These are phyloP conservation scores for Phyto melanocephala DNA, from an alignment of 2,888 invertebrate genomes.

Conservation along the genomic window DNA sequence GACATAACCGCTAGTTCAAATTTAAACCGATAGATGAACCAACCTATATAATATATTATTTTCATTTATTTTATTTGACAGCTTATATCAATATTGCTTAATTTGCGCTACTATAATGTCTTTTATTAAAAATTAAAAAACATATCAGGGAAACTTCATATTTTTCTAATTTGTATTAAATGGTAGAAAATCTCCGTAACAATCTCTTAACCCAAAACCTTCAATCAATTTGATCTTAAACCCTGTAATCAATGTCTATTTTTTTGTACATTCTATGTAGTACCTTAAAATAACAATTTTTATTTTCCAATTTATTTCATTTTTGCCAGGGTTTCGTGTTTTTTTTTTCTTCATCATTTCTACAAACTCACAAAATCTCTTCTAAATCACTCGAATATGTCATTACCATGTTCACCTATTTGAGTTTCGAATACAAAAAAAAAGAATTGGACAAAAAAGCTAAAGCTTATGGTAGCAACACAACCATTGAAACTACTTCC, in stretches of 20 bases:
- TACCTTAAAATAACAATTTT: constrained; percentile 29
- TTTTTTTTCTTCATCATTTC: not conserved
- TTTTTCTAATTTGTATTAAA: too few relatives aligned
- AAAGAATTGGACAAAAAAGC: constrained; percentile 20
- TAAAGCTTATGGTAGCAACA: constrained; percentile 55
- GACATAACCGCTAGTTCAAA: too few relatives aligned
- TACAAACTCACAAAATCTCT: constrained; percentile 19
- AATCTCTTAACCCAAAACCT: constrained; percentile 6
- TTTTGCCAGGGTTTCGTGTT: constrained; percentile 11
- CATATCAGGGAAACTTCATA: too few relatives aligned
- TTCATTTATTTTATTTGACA: too few relatives aligned
- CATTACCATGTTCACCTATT: constrained; percentile 63
- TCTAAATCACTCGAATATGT: constrained; percentile 64
- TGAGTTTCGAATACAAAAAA: constrained; percentile 14
- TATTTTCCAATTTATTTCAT: constrained; percentile 46
- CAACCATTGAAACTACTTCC: constrained; percentile 59
- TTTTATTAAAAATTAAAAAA: too few relatives aligned
- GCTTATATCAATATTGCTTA: too few relatives aligned
- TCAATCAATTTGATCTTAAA: not conserved
- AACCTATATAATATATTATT: too few relatives aligned
- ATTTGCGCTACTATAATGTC: too few relatives aligned
- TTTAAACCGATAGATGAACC: too few relatives aligned
- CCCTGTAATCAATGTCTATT: constrained; percentile 37
- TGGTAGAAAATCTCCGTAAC: not conserved
- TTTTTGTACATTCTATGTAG: not conserved